Evolutionary conservation across 2,797 vertebrate genomes (phyloP), one percentile per base, ranked within the genome.

Genomic region (Anas georgica): DNA sequence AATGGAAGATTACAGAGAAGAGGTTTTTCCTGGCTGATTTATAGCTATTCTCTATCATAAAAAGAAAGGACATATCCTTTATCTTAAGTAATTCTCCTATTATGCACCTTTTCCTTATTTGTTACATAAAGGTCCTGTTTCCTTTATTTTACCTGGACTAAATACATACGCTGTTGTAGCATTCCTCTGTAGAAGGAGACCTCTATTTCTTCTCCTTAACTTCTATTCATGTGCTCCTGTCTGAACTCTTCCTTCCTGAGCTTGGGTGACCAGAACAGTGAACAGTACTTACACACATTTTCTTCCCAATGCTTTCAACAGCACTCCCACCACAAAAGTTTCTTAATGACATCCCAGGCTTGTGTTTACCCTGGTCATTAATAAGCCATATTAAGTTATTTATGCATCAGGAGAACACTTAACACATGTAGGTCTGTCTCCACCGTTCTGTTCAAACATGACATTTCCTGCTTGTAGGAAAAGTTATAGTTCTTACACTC

Each of bases 121-220:
- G 11, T 18, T 56, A 59, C 10, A 5, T 55, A 77, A 67, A 83
- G 11, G 4, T 28, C 25, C 31, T 10, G 23, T 39, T 1, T 9
- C 15, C 31, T 58, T 64, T 25, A 78, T 77, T 69, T 72, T 45
- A 68, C 66, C 37, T 62, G 31, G 6, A 68, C 17, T 63, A 70
- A 48, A 39, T 26, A 10, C 1, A 0, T 4, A 45, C 7, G 17
- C 1, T 17, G 20, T 28, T 59, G 33, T 31, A 69, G 20, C 18
- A 33, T 59, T 86, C 17, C 9, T 4, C 35, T 1, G 0, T 16
- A 58, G 79, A 88, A 58, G 9, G n/a, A 54, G 85, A 37, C 10
- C 72, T 63, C 60, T 28, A 2, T 7, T 67, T 22, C 29, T 66
- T 28, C 46, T 55, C 28, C 7, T 79, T 67, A 46, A 46, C 21